Evolutionary conservation across 2,888 invertebrate genomes (phyloP), one percentile per base, ranked within the genome.

Genomic region (Arctia plantaginis): DNA sequence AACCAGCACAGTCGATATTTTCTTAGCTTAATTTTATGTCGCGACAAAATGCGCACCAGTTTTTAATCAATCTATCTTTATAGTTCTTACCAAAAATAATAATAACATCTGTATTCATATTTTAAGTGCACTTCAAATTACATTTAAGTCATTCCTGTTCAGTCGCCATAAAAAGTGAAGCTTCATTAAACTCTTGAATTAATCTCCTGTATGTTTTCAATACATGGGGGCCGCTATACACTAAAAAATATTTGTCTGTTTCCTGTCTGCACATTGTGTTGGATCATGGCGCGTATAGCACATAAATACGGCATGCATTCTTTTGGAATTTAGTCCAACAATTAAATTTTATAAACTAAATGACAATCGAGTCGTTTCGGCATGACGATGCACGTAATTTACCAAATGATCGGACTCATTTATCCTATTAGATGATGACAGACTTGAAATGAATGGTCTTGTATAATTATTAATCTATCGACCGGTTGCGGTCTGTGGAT

Each of bases 321-420:
- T 76, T 55, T 72, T 69, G 71, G 66, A 75, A 71, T 76, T 73
- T 75, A 15, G 13, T 68, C 69, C n/a, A 69, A 55, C 69, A 70
- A n/a, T 65, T 35, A 64, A 70, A 20, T 41, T 27, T 67, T 74
- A 75, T 69, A 65, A 41, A 65, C 39, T 64, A 72, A 73, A 71
- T 39, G 15, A 35, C 62, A 67, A 47, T 66, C n/a, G n/a, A 23
- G 35, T 4, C 64, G 30, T 78, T 51, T 75, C 74, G 59, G 77
- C 71, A 65, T 75, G 78, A 78, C 80, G 71, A 80, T 71, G 77
- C 73, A 78, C 78, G 67, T 85, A 81, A 85, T 84, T 82, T 78
- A 78, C 74, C 75, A 77, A 83, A 79, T 80, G 80, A 85, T 87
- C 87, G 87, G 79, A 85, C 86, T 87, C 87, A 89, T 89, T 90